Conservation (phyloP, 92 coral and sea anemone species). For the Phymanthus crucifer region DNA sequence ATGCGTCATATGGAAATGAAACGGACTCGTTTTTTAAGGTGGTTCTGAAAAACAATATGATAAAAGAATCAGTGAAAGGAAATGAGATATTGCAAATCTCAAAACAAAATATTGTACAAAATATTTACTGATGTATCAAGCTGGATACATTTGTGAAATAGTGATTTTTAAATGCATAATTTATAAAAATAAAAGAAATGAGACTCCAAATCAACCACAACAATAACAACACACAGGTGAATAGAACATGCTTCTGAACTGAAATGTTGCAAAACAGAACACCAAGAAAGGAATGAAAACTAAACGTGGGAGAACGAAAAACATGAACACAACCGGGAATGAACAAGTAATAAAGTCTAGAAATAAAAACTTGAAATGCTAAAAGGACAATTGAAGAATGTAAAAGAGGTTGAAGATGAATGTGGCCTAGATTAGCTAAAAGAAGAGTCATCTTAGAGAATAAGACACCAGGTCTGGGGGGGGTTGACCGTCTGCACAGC, state of each 20-base stretch:
- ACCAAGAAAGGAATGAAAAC: not conserved
- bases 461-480: slow-evolving; percentile 29
- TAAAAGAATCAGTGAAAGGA: not conserved
- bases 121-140: not conserved
- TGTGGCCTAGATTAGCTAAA: not conserved
- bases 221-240: too few relatives aligned
- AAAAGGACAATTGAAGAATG: not conserved
- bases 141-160: too few relatives aligned
- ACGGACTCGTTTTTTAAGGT: slow-evolving; percentile 17
- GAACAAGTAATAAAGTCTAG: not conserved
- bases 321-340: too few relatives aligned
- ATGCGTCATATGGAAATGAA: slow-evolving; percentile 3
- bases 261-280: not conserved
- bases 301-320: not conserved
- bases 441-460: slow-evolving; percentile 23
- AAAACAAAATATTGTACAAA: not conserved
- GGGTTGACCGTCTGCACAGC: slow-evolving; percentile 42
- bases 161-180: slow-evolving; percentile 6
- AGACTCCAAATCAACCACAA: not conserved
- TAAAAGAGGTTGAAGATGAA: too few relatives aligned
- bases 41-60: slow-evolving; percentile 13
- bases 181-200: not conserved
- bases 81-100: not conserved
- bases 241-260: not conserved
- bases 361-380: not conserved